phyloP scores from a whole-genome alignment of 2,113 vertebrate species.

The Odontesthes bonariensis region DNA sequence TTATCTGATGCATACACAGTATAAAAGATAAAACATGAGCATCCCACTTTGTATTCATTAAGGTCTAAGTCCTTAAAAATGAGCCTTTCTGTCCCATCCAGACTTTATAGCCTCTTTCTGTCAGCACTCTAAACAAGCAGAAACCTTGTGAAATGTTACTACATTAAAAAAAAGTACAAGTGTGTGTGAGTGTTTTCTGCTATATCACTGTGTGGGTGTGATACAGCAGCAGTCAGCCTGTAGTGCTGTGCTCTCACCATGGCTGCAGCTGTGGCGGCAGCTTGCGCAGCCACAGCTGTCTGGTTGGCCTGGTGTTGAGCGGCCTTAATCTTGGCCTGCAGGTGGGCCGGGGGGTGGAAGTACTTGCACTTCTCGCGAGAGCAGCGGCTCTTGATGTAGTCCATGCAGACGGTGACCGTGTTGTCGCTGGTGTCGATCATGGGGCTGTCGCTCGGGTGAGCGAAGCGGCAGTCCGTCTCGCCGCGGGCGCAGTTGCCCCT shows the following conservation, averaged over 20 bases:
- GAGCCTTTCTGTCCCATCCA: too few relatives aligned
- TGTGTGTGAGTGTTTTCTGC: constrained; percentile 22
- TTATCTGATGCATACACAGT: constrained; percentile 15
- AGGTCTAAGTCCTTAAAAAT: not conserved
- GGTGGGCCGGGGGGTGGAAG: constrained; percentile 99
- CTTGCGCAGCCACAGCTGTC: constrained; percentile 94
- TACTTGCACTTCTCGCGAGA: constrained; percentile 99
- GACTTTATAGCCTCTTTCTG: not conserved
- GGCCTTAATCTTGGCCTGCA: constrained; percentile 99
- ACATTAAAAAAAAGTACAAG: not conserved
- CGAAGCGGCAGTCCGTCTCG: constrained; percentile 98
- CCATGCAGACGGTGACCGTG: constrained; percentile 99
- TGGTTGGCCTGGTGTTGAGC: constrained; percentile 98
- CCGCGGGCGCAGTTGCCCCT: constrained; percentile 96
- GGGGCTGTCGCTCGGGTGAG: constrained; percentile 97
- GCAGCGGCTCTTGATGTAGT: constrained; percentile 99
- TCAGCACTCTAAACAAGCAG: constrained; percentile 14
- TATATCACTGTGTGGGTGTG: constrained; percentile 11
- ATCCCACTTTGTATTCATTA: too few relatives aligned
- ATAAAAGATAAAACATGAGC: constrained; percentile 12
- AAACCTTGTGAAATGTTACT: constrained; percentile 9
- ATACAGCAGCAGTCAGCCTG: constrained; percentile 17
- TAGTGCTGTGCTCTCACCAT: constrained; percentile 88
- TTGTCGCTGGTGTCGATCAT: constrained; percentile 99
- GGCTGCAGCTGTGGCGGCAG: constrained; percentile 90